Evolutionary conservation across 1,140 invertebrate genomes (phyloP), one percentile per base, ranked within the genome.

Genomic region (Theocolax elegans): DNA sequence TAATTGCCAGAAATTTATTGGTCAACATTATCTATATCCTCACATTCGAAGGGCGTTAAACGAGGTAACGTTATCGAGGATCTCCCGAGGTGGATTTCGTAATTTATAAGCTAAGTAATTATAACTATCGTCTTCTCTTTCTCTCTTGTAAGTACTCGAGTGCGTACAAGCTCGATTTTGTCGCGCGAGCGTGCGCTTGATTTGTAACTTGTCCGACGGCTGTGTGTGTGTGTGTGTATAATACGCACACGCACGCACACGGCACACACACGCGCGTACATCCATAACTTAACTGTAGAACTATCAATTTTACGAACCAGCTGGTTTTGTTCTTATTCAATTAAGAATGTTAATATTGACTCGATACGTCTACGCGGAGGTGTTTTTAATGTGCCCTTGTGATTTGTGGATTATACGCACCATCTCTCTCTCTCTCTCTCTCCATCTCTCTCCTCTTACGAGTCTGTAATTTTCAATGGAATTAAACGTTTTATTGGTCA

Each of bases 91-190:
- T 27, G 73, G 72, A 76, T 77, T 74, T n/a, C 67, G 73, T 77
- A 74, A 77, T 76, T 77, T 77, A 77, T 74, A 75, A 77, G 76
- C 67, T 72, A 73, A 77, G 76, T 77, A 77, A 77, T 77, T 77
- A 77, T 77, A 77, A 77, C 71, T 77, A 73, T 75, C 21, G 12
- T 3, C 40, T 44, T 13, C 27, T 19, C 27, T 23, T 62, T 46
- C 21, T 38, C 42, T 59, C 65, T 64, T 75, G 74, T 75, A 77
- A 73, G 72, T 75, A 77, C 69, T 74, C 67, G 73, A 68, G 73
- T 72, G 73, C 70, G 72, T 73, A 72, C 72, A 74, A 65, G 64
- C 58, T 69, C 29, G 48, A 71, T 75, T 75, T 77, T 77, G 76
- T 75, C 71, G 71, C 58, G 12, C 8, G 8, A 19, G 42, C 15